Conservation (phyloP, 2,113 vertebrate genomes). For the Brachypodius melanocephalos region DNA sequence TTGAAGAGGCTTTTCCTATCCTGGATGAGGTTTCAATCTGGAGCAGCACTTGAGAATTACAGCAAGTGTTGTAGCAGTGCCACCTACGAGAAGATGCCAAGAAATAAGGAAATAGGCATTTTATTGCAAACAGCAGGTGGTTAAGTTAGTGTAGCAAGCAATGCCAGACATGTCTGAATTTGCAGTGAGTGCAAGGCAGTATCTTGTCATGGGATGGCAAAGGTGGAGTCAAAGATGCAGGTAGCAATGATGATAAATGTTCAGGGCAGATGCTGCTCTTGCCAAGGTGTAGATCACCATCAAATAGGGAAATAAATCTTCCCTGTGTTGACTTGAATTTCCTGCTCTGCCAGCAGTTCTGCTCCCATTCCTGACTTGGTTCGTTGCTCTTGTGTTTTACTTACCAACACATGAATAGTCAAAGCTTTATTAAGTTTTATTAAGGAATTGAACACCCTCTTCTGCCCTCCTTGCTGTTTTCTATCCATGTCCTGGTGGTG, state of each 20-base stretch:
- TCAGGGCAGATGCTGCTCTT: background rate
- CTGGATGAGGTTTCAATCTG: background rate
- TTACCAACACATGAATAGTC: background rate
- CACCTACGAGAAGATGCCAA: background rate
- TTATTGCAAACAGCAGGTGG: slow-evolving; percentile 1
- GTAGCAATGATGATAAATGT: background rate
- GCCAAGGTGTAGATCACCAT: background rate
- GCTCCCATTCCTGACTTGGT: background rate
- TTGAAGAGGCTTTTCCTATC: background rate
- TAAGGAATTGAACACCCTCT: background rate
- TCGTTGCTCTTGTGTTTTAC: background rate
- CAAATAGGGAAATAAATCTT: background rate
- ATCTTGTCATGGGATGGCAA: background rate
- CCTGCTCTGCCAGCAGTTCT: background rate
- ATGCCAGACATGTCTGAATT: background rate
- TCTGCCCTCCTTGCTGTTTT: background rate
- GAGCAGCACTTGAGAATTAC: background rate
- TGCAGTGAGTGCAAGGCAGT: background rate
- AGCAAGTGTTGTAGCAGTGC: background rate
- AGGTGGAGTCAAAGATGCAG: background rate
- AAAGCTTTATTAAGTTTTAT: background rate
- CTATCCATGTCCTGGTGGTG: rapidly evolving
- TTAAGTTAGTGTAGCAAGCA: background rate
- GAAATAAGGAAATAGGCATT: background rate
- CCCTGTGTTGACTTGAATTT: background rate